Evolutionary conservation across 2,888 invertebrate species (phyloP).

Genomic region (Tenthredo mesomela): DNA sequence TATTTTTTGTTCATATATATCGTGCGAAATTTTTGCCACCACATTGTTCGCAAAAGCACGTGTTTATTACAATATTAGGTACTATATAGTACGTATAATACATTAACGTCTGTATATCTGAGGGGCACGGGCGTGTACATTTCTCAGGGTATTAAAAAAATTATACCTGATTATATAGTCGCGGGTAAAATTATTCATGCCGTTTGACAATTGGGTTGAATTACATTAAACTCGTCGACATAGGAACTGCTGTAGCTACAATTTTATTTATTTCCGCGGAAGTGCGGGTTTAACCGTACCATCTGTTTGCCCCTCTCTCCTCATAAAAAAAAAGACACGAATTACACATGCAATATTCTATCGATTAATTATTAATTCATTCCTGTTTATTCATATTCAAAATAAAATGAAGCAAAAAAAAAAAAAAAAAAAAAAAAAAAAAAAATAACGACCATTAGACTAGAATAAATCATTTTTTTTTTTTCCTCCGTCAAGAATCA

Average conservation of each 20-base stretch:
- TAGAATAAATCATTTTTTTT: background rate
- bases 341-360: background rate
- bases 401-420: background rate
- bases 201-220: conserved; percentile 36
- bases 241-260: background rate
- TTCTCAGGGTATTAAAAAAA: background rate
- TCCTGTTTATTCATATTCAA: background rate
- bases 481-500: background rate
- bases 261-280: conserved; percentile 10
- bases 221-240: conserved; percentile 26
- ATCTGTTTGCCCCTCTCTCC: background rate
- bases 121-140: background rate
- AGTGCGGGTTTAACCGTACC: background rate
- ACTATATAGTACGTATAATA: background rate
- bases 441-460: too few species aligned
- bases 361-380: background rate
- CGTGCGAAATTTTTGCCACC: background rate
- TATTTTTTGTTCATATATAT: background rate
- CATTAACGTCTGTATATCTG: background rate
- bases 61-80: background rate
- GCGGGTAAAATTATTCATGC: background rate
- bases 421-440: too few species aligned
- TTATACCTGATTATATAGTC: background rate
- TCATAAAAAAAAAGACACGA: background rate
- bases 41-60: too few species aligned